phyloP scores from a whole-genome alignment of 2,113 vertebrate species.

The Mohoua ochrocephala region DNA sequence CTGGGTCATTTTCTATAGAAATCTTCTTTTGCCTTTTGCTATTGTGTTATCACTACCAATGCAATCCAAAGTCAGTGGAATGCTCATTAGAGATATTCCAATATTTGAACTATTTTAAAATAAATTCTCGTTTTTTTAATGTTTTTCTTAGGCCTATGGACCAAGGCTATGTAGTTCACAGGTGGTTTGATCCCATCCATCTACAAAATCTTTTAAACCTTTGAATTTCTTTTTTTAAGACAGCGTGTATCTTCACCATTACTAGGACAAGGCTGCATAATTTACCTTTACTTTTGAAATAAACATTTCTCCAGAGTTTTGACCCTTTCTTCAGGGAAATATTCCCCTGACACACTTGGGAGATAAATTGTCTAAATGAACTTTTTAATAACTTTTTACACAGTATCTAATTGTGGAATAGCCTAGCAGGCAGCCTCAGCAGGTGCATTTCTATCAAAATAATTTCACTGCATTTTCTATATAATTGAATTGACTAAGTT shows the following conservation, averaged over 20 bases:
- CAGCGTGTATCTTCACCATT: neutral
- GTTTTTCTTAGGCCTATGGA: neutral
- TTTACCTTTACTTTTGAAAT: neutral
- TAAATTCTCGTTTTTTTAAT: neutral
- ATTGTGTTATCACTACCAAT: neutral
- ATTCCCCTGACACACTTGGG: neutral
- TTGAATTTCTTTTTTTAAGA: neutral
- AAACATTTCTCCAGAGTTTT: neutral
- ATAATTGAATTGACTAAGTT: slow-evolving; percentile 59
- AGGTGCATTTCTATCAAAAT: slow-evolving; percentile 50
- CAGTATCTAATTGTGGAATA: slow-evolving; percentile 24
- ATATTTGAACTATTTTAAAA: neutral
- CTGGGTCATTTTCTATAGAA: neutral
- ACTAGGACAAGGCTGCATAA: neutral
- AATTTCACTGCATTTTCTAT: slow-evolving; percentile 45
- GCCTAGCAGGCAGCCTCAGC: slow-evolving; percentile 37
- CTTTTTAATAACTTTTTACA: slow-evolving; percentile 45
- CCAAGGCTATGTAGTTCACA: neutral
- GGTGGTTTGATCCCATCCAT: neutral
- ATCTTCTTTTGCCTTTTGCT: neutral
- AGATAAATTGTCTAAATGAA: slow-evolving; percentile 24
- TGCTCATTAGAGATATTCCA: neutral
- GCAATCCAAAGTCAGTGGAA: neutral
- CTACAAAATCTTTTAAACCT: neutral
- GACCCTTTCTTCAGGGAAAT: neutral